A percentile compares a stretch with the other conserved stretches of the same genome.
Conservation (phyloP, 2,888 invertebrate genomes). For the Gibbula magus region DNA sequence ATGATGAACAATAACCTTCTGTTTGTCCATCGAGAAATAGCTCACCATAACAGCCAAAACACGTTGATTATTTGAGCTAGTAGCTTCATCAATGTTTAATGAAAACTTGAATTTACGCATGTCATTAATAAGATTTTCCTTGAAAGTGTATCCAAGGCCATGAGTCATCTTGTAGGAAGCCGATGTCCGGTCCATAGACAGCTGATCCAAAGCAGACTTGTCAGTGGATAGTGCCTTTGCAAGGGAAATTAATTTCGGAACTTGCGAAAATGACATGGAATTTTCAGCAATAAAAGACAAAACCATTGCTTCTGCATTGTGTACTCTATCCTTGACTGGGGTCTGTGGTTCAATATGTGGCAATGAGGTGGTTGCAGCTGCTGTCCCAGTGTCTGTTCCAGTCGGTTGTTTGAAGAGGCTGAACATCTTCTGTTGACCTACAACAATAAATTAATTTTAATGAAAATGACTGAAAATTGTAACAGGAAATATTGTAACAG, state of each 20-base stretch:
- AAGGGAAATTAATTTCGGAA: slow-evolving; percentile 37
- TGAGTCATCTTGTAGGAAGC: slow-evolving; percentile 38
- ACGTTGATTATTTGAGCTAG: slow-evolving; percentile 32
- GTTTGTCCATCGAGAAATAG: slow-evolving; percentile 26
- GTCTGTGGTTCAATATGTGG: slow-evolving; percentile 11
- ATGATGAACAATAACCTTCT: slow-evolving; percentile 38
- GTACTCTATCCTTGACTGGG: slow-evolving; percentile 30
- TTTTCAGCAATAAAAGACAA: slow-evolving; percentile 34
- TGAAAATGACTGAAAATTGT: neutral
- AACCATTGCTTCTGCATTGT: slow-evolving; percentile 35
- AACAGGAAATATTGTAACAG: neutral
- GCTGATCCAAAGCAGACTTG: slow-evolving; percentile 30
- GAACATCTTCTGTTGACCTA: neutral
- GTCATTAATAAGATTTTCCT: slow-evolving; percentile 11
- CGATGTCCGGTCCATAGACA: slow-evolving; percentile 33
- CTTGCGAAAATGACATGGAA: slow-evolving; percentile 36
- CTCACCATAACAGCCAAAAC: slow-evolving; percentile 39
- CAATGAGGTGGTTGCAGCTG: neutral
- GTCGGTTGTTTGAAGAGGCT: neutral
- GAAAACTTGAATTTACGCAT: slow-evolving; percentile 31
- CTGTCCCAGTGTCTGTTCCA: no score
- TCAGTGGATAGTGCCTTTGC: slow-evolving; percentile 38
- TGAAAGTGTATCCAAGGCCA: slow-evolving; percentile 32
- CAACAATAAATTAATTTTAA: neutral
- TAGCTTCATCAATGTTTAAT: slow-evolving; percentile 38